Evolutionary conservation across 2,113 vertebrate species (phyloP).

Genomic region (Rissa tridactyla): DNA sequence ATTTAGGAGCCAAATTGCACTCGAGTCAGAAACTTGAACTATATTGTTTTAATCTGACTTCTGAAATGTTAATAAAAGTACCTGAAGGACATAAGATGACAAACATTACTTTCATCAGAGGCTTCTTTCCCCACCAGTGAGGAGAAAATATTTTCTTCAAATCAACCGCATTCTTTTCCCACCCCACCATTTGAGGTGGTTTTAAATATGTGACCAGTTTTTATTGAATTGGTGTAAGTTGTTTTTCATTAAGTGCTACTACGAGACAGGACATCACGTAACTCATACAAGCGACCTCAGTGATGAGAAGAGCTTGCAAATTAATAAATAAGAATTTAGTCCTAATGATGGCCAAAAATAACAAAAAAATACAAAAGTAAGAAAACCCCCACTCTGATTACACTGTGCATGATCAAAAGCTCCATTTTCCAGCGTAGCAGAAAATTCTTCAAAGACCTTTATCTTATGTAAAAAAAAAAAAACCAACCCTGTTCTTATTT

Average conservation of each 20-base stretch:
- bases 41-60: not conserved
- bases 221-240: fast-evolving
- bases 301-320: not conserved
- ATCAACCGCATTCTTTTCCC: not conserved
- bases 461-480: fast-evolving
- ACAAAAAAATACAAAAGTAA: too few relatives aligned
- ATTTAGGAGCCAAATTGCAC: not conserved
- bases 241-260: not conserved
- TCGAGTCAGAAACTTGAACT: not conserved
- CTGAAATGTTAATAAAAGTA: not conserved
- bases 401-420: not conserved
- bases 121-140: not conserved
- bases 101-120: not conserved
- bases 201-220: not conserved
- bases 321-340: not conserved
- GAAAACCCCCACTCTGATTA: not conserved
- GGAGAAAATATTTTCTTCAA: not conserved
- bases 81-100: not conserved
- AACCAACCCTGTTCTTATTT: not conserved
- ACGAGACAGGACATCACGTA: fast-evolving
- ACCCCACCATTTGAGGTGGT: fast-evolving
- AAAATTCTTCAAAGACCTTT: not conserved
- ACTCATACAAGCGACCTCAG: not conserved
- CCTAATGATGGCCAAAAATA: not conserved
- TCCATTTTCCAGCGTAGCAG: not conserved